Base-by-base conservation (phyloP, 2,113 vertebrate species). In the Pitta sordida region DNA sequence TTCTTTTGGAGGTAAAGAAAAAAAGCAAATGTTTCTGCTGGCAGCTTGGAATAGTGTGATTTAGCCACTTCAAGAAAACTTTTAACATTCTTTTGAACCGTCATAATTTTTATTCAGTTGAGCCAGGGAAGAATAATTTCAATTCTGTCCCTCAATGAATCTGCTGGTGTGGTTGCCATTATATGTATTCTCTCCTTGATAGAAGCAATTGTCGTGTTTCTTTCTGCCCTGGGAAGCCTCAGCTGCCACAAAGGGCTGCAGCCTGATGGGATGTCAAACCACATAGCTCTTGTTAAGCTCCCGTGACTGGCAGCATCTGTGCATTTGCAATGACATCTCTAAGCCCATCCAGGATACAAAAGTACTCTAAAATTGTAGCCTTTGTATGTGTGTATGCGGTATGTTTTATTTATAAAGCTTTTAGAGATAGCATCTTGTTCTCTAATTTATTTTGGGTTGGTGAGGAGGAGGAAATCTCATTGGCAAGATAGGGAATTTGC, bases 371-470 rank as follows among this genome's bases (percentile, higher is more conserved):
- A 95, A 96, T 87, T 90, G 91, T 90, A 86, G 86, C 94, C 85
- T 95, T 94, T 94, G 46, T 95, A 43, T 91, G 74, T 91, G 74
- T 92, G 15, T 71, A 74, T 43, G 81, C 83, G 62, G 71, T 82
- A 95, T 92, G 91, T 95, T 94, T 94, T 96, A 94, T 96, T 96
- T 95, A 93, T 94, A 94, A 95, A 96, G 94, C 89, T 96, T 96
- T 96, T 95, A 93, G 93, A 96, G 89, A 77, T 88, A 92, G 84
- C 91, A 94, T 88, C 83, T 94, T 95, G 92, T 95, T 92, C 88
- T 96, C 70, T 94, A 91, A 94, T 94, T 94, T 97, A 95, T 96
- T 96, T 94, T 75, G 78, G 76, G 78, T 82, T 89, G 88, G 77
- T 95, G 94, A 92, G 93, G 91, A 92, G 94, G 93, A 93, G 88